phyloP scores from a whole-genome alignment of 2,797 vertebrate species.

The Karalla daura region DNA sequence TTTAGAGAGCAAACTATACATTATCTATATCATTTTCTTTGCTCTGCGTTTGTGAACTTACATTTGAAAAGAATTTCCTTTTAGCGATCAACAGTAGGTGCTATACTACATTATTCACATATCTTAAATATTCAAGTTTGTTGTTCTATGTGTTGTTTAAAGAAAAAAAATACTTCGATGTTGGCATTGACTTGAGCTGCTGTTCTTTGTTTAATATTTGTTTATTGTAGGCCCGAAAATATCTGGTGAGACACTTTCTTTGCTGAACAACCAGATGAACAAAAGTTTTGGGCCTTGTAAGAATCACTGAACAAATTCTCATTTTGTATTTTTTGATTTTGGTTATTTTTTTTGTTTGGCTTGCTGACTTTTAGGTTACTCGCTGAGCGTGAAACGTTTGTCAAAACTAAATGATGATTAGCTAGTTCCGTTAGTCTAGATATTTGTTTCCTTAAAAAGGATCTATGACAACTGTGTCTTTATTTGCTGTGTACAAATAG shows the following conservation, averaged over 20 bases:
- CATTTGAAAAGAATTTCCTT: constrained; percentile 95
- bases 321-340: constrained; percentile 53
- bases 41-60: constrained; percentile 84
- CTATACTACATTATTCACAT: constrained; percentile 99
- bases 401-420: constrained; percentile 99
- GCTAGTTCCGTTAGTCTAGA: constrained; percentile 99
- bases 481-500: constrained; percentile 99
- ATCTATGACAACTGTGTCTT: constrained; percentile 99
- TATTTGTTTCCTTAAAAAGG: constrained; percentile 99
- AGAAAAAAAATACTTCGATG: constrained; percentile 88
- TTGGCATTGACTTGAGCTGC: constrained; percentile 90
- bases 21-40: constrained; percentile 87
- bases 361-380: constrained; percentile 92
- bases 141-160: constrained; percentile 95
- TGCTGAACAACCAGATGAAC: constrained; percentile 75
- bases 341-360: constrained; percentile 75
- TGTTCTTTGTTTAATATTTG: constrained; percentile 85
- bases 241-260: constrained; percentile 78
- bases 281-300: constrained; percentile 82
- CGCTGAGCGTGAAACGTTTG: constrained; percentile 99
- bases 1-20: constrained; percentile 83
- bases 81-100: constrained; percentile 99
- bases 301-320: constrained; percentile 83
- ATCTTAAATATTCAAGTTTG: constrained; percentile 99
- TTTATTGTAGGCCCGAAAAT: constrained; percentile 82